A percentile compares a stretch with the other conserved stretches of the same genome.
Evolutionary conservation across 2,888 invertebrate genomes (phyloP).

Genomic region (Myathropa florea): DNA sequence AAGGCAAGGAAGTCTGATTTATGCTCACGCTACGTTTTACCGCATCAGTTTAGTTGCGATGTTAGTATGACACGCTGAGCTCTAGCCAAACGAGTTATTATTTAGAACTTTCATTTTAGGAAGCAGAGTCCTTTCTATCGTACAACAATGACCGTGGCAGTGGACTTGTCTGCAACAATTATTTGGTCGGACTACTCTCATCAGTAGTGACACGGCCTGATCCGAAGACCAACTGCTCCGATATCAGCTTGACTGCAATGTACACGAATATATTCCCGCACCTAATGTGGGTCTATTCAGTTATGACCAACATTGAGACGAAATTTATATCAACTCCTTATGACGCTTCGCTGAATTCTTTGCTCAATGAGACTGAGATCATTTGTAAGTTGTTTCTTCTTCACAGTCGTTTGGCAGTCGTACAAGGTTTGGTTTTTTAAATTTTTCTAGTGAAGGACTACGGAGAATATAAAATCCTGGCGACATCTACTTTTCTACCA

Average conservation of each 20-base stretch:
- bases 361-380: not conserved
- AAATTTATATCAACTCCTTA: slow-evolving; percentile 59
- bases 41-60: slow-evolving; percentile 62
- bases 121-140: slow-evolving; percentile 36
- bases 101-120: slow-evolving; percentile 37
- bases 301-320: slow-evolving; percentile 66
- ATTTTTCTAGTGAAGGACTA: not conserved
- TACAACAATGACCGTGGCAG: slow-evolving; percentile 72
- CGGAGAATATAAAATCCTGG: not conserved
- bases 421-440: not conserved
- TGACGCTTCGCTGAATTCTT: slow-evolving; percentile 32
- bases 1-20: slow-evolving; percentile 66
- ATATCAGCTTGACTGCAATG: slow-evolving; percentile 63
- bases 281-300: slow-evolving; percentile 72
- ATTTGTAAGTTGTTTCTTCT: not conserved
- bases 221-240: slow-evolving; percentile 61
- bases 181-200: slow-evolving; percentile 71
- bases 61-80: slow-evolving; percentile 57
- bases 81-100: not conserved
- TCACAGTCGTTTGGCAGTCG: not conserved
- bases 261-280: slow-evolving; percentile 71
- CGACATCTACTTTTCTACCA: not conserved
- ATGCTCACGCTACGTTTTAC: slow-evolving; percentile 72
- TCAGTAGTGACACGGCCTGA: slow-evolving; percentile 57
- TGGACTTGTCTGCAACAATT: slow-evolving; percentile 71